These are phyloP conservation scores for Brachylomia viminalis DNA, from an alignment of 2,888 invertebrate species.

Conservation along the genomic window DNA sequence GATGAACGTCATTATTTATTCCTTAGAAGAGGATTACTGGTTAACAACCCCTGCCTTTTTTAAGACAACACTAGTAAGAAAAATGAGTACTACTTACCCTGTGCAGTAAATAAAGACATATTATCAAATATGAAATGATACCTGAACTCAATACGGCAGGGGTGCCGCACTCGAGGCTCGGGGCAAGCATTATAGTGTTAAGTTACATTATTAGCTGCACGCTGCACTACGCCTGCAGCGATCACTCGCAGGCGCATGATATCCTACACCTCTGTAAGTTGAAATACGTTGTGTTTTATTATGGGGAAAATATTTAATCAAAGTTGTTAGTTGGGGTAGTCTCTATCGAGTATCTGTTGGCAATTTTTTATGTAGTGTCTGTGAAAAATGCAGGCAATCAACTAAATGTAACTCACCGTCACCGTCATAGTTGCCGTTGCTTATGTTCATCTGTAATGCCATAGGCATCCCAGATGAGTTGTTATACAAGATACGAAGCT, in stretches of 20 bases:
- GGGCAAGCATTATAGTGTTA: slow-evolving; percentile 84
- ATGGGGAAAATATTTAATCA: slow-evolving; percentile 26
- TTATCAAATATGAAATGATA: slow-evolving; percentile 43
- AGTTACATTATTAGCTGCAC: slow-evolving; percentile 75
- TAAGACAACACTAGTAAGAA: not conserved
- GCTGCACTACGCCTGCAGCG: slow-evolving; percentile 53
- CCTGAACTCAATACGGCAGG: slow-evolving; percentile 13
- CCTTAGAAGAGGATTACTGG: too few relatives aligned
- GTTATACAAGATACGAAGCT: not conserved
- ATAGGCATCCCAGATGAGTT: too few relatives aligned
- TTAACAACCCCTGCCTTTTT: too few relatives aligned
- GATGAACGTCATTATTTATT: too few relatives aligned
- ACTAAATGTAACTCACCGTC: too few relatives aligned
- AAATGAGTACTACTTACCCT: slow-evolving; percentile 18
- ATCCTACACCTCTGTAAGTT: slow-evolving; percentile 31
- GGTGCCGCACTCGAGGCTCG: slow-evolving; percentile 64
- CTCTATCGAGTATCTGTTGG: not conserved
- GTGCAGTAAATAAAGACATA: slow-evolving; percentile 13
- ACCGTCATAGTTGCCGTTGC: too few relatives aligned
- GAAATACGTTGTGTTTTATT: slow-evolving; percentile 32
- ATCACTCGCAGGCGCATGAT: slow-evolving; percentile 32
- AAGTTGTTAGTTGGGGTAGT: not conserved
- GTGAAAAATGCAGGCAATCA: not conserved
- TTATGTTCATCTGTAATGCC: not conserved
- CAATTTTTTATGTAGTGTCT: not conserved